These are phyloP conservation scores for Kuschelorhynchus macadamiae DNA, from an alignment of 2,888 invertebrate genomes.

Conservation along the genomic window DNA sequence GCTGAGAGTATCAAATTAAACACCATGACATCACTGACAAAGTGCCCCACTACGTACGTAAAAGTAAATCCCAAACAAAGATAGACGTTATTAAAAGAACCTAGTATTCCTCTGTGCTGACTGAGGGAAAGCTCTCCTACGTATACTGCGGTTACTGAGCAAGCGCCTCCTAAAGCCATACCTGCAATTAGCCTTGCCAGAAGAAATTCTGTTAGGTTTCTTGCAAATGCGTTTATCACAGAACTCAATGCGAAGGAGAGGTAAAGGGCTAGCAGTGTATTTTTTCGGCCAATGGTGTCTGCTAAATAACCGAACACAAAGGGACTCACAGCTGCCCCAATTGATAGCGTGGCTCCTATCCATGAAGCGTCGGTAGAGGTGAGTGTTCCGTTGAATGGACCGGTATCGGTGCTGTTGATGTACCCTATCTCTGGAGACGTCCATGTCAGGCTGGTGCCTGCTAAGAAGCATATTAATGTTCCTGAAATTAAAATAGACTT, in stretches of 20 bases:
- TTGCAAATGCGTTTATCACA: conserved; percentile 75
- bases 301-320: conserved; percentile 78
- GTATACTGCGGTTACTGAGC: conserved; percentile 86
- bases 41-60: conserved; percentile 81
- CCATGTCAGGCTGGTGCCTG: conserved; percentile 64
- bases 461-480: conserved; percentile 29
- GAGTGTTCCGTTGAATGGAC: conserved; percentile 62
- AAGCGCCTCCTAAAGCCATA: conserved; percentile 77
- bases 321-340: conserved; percentile 71
- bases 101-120: conserved; percentile 83
- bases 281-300: conserved; percentile 77
- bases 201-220: conserved; percentile 69
- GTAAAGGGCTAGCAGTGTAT: conserved; percentile 73
- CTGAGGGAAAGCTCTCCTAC: conserved; percentile 89
- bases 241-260: conserved; percentile 81
- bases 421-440: conserved; percentile 59
- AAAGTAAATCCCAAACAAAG: conserved; percentile 79
- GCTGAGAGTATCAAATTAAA: conserved; percentile 75
- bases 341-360: conserved; percentile 69
- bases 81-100: conserved; percentile 85
- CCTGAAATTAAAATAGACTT: conserved; percentile 4
- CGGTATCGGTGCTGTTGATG: conserved; percentile 54
- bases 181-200: conserved; percentile 76
- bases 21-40: conserved; percentile 73
- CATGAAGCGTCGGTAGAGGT: conserved; percentile 66